Evolutionary conservation across 2,888 invertebrate species (phyloP).

Genomic region (Elmis aenea): DNA sequence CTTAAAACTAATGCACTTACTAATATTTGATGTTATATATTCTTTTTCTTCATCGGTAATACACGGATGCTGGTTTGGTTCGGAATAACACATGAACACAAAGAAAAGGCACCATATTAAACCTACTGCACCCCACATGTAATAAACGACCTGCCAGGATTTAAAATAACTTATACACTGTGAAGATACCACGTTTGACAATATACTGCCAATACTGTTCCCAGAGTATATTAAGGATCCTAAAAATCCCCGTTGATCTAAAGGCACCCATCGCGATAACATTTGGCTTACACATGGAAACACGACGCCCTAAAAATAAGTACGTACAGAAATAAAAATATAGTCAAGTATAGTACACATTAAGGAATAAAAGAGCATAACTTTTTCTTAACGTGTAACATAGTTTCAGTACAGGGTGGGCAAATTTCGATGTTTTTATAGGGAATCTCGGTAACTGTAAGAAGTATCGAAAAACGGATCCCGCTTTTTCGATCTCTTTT

Average conservation of each 20-base stretch:
- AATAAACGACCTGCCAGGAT: slow-evolving; percentile 56
- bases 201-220: slow-evolving; percentile 48
- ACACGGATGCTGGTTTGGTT: slow-evolving; percentile 51
- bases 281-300: slow-evolving; percentile 58
- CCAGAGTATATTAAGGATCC: slow-evolving; percentile 58
- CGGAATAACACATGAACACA: slow-evolving; percentile 49
- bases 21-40: too few relatives aligned
- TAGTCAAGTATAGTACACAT: too few relatives aligned
- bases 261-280: slow-evolving; percentile 57
- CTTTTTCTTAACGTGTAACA: too few relatives aligned
- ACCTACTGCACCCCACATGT: slow-evolving; percentile 53
- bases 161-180: slow-evolving; percentile 42
- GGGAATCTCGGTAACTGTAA: too few relatives aligned
- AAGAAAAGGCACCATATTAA: slow-evolving; percentile 50
- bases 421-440: too few relatives aligned
- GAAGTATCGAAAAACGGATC: too few relatives aligned
- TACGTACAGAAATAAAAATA: too few relatives aligned
- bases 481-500: too few relatives aligned
- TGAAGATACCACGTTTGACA: slow-evolving; percentile 10
- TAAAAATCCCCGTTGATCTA: slow-evolving; percentile 52
- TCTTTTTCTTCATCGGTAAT: too few relatives aligned
- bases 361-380: too few relatives aligned
- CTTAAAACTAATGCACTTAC: too few relatives aligned
- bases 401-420: too few relatives aligned
- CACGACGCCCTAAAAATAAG: slow-evolving; percentile 51